These are phyloP conservation scores for Morus bassanus DNA, from an alignment of 2,797 vertebrate species.

Conservation along the genomic window DNA sequence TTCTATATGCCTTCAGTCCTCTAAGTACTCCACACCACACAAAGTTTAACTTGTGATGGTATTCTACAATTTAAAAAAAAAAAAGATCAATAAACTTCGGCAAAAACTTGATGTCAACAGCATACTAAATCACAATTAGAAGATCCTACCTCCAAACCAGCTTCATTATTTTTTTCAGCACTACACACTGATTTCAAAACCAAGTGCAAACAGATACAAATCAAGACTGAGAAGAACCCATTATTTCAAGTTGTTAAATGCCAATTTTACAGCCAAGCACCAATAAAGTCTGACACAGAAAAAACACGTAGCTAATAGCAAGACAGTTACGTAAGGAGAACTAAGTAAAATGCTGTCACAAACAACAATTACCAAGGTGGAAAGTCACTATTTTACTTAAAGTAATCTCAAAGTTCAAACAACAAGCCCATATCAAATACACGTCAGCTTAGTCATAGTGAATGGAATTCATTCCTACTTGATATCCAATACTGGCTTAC, in stretches of 20 bases:
- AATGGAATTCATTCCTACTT: background rate
- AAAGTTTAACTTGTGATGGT: background rate
- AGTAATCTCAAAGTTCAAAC: background rate
- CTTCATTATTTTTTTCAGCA: background rate
- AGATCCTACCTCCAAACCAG: background rate
- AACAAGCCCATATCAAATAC: background rate
- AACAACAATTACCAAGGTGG: background rate
- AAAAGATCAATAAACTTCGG: background rate
- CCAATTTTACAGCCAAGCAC: background rate
- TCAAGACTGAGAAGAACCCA: background rate
- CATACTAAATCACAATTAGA: background rate
- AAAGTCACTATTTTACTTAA: background rate
- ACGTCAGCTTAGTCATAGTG: background rate
- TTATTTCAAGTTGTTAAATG: background rate
- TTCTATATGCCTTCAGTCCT: background rate
- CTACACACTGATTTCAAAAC: background rate
- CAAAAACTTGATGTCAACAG: background rate
- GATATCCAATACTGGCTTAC: background rate
- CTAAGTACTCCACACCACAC: background rate
- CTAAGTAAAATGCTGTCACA: background rate
- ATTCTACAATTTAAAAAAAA: background rate
- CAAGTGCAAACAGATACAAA: background rate
- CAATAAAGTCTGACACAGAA: background rate
- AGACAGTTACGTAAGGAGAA: background rate
- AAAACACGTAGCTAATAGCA: rapidly evolving